These are phyloP conservation scores for Chaetodon auriga DNA, from an alignment of 2,113 vertebrate species.

Conservation along the genomic window DNA sequence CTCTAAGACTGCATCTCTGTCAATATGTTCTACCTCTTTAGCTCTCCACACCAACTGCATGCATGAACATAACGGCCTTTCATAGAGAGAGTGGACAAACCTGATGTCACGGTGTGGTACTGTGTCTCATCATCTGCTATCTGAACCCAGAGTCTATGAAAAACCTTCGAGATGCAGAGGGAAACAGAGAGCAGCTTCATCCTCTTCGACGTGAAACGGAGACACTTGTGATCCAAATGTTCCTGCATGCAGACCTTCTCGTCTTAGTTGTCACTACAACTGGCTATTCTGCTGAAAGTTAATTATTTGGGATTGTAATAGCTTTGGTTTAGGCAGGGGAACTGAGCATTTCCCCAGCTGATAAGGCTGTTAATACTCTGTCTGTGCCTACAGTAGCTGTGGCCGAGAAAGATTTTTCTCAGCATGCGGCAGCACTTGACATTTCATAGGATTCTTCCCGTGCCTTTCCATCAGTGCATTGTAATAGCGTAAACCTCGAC, in stretches of 20 bases:
- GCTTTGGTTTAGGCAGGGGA: slow-evolving; percentile 80
- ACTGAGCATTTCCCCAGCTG: slow-evolving; percentile 80
- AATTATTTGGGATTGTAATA: slow-evolving; percentile 87
- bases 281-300: slow-evolving; percentile 75
- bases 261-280: slow-evolving; percentile 78
- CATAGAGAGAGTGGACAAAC: neutral
- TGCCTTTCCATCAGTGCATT: slow-evolving; percentile 71
- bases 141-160: neutral
- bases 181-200: slow-evolving; percentile 6
- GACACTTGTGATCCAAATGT: slow-evolving; percentile 47
- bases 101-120: neutral
- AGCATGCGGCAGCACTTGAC: slow-evolving; percentile 82
- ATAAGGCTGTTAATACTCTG: slow-evolving; percentile 79
- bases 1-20: too few species aligned
- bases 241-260: slow-evolving; percentile 38
- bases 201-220: neutral
- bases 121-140: neutral
- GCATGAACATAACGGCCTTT: neutral
- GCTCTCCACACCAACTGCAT: too few species aligned
- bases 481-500: slow-evolving; percentile 64
- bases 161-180: neutral
- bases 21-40: too few species aligned
- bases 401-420: slow-evolving; percentile 68
- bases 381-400: slow-evolving; percentile 70
- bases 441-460: slow-evolving; percentile 79